Evolutionary conservation across 2,113 vertebrate species (phyloP).

Genomic region (Panthera leo): DNA sequence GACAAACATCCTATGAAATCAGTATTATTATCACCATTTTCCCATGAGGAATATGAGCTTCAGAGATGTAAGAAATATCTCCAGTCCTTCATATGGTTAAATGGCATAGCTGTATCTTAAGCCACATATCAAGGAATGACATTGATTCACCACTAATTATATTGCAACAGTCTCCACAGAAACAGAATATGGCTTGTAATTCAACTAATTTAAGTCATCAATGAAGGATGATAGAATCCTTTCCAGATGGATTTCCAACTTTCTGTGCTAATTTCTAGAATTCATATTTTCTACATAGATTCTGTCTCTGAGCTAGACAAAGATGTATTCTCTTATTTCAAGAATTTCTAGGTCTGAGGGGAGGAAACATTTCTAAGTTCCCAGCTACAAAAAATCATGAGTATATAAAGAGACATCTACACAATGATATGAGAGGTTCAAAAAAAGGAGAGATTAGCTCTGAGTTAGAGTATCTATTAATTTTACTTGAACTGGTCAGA

Average conservation of each 20-base stretch:
- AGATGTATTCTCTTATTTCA: background rate
- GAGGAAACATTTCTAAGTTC: background rate
- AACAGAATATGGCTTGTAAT: background rate
- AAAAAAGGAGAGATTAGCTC: background rate
- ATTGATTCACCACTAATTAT: slow-evolving; percentile 22
- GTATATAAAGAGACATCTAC: background rate
- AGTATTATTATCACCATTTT: background rate
- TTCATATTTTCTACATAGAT: background rate
- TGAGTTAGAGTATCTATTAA: background rate
- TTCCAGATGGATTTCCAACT: background rate
- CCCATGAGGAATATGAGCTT: background rate
- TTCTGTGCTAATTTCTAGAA: slow-evolving; percentile 4
- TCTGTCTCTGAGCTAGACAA: background rate
- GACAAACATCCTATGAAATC: background rate
- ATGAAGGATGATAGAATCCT: background rate
- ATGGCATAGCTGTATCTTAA: background rate
- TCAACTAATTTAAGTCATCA: background rate
- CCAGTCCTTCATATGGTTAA: background rate
- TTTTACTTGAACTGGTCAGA: background rate
- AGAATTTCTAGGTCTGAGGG: background rate
- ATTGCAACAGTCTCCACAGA: background rate
- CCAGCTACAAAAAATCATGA: background rate
- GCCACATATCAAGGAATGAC: background rate
- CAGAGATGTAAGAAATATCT: background rate
- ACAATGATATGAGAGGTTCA: background rate